Evolutionary conservation across 2,113 vertebrate species (phyloP).

Genomic region (Syngnathus floridae): DNA sequence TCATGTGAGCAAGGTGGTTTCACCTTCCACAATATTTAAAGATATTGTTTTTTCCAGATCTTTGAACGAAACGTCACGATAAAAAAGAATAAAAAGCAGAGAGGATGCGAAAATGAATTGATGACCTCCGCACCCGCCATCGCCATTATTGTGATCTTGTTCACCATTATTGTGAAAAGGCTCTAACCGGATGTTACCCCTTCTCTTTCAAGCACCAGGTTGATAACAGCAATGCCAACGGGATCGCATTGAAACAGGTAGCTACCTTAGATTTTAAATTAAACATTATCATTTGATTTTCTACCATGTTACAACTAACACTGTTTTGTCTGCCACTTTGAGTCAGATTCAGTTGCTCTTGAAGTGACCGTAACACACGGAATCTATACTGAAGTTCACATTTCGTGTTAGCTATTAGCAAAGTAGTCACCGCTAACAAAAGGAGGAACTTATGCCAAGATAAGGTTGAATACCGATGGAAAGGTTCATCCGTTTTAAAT

Average conservation of each 20-base stretch:
- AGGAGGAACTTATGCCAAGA: not conserved
- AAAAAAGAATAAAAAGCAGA: too few relatives aligned
- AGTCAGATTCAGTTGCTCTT: not conserved
- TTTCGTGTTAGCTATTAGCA: conserved; percentile 30
- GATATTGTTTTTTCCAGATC: too few relatives aligned
- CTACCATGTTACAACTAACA: not conserved
- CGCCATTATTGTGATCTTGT: too few relatives aligned
- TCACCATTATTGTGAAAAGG: too few relatives aligned
- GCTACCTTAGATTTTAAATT: not conserved
- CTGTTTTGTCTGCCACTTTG: not conserved
- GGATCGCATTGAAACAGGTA: conserved; percentile 43
- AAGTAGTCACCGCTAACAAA: conserved; percentile 25
- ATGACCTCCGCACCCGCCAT: too few relatives aligned
- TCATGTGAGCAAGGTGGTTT: too few relatives aligned
- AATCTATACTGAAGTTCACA: conserved; percentile 31
- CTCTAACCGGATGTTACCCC: too few relatives aligned
- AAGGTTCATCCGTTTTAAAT: not conserved
- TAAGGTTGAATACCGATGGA: not conserved
- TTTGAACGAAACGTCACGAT: too few relatives aligned
- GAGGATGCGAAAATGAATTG: too few relatives aligned
- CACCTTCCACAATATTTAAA: too few relatives aligned
- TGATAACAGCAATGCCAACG: not conserved
- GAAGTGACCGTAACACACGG: not conserved
- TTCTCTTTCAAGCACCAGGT: not conserved
- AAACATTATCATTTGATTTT: not conserved